These are phyloP conservation scores for Erythrocebus patas DNA, from an alignment of 2,113 vertebrate species.

Conservation along the genomic window DNA sequence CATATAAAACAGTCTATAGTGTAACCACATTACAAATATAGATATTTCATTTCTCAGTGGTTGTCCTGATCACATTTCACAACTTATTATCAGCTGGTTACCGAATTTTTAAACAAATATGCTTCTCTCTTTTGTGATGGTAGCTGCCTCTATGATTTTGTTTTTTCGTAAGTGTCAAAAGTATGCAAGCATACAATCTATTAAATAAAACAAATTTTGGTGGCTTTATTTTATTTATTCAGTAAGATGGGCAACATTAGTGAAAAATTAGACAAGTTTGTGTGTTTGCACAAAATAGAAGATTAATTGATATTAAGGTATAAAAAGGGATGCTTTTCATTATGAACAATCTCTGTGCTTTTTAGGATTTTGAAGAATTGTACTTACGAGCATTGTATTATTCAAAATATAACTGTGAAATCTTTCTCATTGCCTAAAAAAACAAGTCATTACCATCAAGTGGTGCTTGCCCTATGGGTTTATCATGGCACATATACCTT, in stretches of 20 bases:
- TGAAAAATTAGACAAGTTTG: background rate
- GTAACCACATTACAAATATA: background rate
- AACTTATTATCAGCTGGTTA: background rate
- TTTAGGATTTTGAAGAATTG: background rate
- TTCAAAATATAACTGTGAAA: constrained; percentile 5
- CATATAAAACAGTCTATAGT: background rate
- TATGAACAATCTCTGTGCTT: background rate
- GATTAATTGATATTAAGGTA: background rate
- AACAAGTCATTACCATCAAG: background rate
- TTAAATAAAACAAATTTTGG: background rate
- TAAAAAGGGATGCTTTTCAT: background rate
- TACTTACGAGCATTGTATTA: background rate
- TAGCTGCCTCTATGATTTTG: background rate
- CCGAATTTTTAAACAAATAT: constrained; percentile 6
- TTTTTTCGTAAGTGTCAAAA: background rate
- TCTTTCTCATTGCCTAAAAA: background rate
- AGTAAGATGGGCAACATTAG: background rate
- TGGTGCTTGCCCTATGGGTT: background rate
- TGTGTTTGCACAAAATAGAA: background rate
- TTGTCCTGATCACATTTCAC: background rate
- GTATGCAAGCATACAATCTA: background rate
- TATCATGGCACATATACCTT: background rate
- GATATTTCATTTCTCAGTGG: background rate
- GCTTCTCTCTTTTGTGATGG: background rate
- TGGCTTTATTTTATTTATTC: constrained; percentile 15